Base-by-base conservation (phyloP, 2,888 invertebrate genomes). In the Temnothorax rugatulus region DNA sequence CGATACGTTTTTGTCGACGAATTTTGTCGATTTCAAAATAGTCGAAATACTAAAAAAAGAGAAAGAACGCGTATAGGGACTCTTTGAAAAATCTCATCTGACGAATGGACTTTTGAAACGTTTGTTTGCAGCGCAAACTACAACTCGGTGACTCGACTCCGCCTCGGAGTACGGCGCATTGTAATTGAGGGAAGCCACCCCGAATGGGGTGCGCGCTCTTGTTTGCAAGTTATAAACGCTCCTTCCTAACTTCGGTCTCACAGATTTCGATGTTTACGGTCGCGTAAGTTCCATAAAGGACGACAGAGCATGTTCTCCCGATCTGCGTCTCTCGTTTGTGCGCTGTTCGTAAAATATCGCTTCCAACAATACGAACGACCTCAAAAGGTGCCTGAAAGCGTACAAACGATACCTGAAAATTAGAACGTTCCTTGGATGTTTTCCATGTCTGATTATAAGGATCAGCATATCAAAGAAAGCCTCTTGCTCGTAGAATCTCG, bases 221-320 rank as follows among this genome's bases (percentile, higher is more conserved):
- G 66, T 76, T 76, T 66, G 52, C 38, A 66, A 76, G 50, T 76
- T 76, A 66, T 38, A 76, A 75, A 75, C 47, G 38, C 50, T 21
- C 29, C 54, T 54, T 44, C 77, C 77, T n/a, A 77, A 54, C 77
- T 77, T 77, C 9, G 9, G 61, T 59, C n/a, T 21, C 68, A 21
- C 13, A 29, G 54, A 68, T 77, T 68, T 57, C 54, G 38, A 38
- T 38, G 41, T 66, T 77, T 41, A 57, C n/a, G 18, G 29, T 11
- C 18, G 25, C 13, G 38, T 25, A 18, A 77, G 77, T 77, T 29
- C 11, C 15, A 68, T 57, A 68, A 77, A 77, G 54, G 54, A 41
- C 29, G 21, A 68, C 1, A 68, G 77, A 41, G n/a, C 50, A 11
- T 9, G 15, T 57, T 38, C 52, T 38, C 21, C 9, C 34, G 18